Evolutionary conservation across 2,888 invertebrate species (phyloP).

Genomic region (Drosophila mercatorum): DNA sequence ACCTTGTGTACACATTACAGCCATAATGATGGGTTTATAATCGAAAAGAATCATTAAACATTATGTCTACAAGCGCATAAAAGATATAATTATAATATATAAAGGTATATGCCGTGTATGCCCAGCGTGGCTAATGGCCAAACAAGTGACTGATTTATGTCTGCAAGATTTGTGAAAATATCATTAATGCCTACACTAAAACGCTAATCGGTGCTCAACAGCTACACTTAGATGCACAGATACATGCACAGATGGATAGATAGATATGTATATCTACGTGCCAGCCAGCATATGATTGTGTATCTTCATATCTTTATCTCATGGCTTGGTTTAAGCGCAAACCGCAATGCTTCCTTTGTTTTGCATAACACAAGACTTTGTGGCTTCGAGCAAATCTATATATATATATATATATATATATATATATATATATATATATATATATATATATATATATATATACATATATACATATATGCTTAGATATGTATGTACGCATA

Average conservation of each 20-base stretch:
- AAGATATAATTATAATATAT: slow-evolving; percentile 43
- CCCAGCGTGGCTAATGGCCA: slow-evolving; percentile 53
- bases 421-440: background rate
- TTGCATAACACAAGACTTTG: slow-evolving; percentile 67
- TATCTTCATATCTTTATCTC: slow-evolving; percentile 43
- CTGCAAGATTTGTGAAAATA: slow-evolving; percentile 39
- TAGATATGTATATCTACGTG: slow-evolving; percentile 7
- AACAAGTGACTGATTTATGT: slow-evolving; percentile 61
- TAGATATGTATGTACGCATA: background rate
- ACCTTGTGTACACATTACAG: slow-evolving; percentile 21
- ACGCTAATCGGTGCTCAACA: slow-evolving; percentile 69
- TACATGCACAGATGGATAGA: slow-evolving; percentile 10
- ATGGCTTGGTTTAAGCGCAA: slow-evolving; percentile 24
- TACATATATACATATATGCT: background rate
- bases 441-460: no score
- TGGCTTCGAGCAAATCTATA: slow-evolving; percentile 37
- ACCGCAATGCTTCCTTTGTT: slow-evolving; percentile 69
- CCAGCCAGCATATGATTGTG: slow-evolving; percentile 18
- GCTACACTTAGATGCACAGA: slow-evolving; percentile 33
- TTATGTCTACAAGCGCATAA: slow-evolving; percentile 54
- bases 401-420: background rate
- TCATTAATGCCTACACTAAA: slow-evolving; percentile 67
- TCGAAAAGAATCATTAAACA: slow-evolving; percentile 50
- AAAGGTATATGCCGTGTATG: slow-evolving; percentile 19
- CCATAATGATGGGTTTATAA: slow-evolving; percentile 21